Conservation (phyloP, 2,797 vertebrate species). For the Vipera ursinii region DNA sequence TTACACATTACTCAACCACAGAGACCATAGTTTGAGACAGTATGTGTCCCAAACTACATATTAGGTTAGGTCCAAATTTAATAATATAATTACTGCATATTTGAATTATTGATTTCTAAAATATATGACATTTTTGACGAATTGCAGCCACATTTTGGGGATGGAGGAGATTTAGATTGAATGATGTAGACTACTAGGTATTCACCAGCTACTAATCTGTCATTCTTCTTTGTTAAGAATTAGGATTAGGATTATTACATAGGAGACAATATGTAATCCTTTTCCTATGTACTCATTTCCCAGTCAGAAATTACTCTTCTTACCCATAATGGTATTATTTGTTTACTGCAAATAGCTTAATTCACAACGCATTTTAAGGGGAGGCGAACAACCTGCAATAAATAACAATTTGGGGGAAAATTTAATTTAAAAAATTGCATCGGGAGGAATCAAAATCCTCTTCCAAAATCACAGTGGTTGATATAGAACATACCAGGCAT, state of each 20-base stretch:
- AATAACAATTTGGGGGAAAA: neutral
- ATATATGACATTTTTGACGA: neutral
- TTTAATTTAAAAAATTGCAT: neutral
- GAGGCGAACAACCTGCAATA: neutral
- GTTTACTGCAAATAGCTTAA: neutral
- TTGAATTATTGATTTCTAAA: neutral
- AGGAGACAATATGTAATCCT: neutral
- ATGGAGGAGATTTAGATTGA: neutral
- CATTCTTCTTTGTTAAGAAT: neutral
- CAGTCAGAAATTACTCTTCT: neutral
- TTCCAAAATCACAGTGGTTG: neutral
- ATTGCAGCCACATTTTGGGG: neutral
- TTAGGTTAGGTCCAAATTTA: neutral
- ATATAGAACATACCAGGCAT: neutral
- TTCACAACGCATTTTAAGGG: neutral
- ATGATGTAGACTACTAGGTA: neutral
- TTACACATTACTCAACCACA: neutral
- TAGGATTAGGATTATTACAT: neutral
- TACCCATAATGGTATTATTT: neutral
- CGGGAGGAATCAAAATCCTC: neutral
- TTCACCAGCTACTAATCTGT: neutral
- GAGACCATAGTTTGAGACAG: neutral
- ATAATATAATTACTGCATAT: neutral
- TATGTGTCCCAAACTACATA: neutral
- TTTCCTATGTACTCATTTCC: neutral